Conservation (phyloP, 2,797 vertebrate genomes). For the Mus spretus region DNA sequence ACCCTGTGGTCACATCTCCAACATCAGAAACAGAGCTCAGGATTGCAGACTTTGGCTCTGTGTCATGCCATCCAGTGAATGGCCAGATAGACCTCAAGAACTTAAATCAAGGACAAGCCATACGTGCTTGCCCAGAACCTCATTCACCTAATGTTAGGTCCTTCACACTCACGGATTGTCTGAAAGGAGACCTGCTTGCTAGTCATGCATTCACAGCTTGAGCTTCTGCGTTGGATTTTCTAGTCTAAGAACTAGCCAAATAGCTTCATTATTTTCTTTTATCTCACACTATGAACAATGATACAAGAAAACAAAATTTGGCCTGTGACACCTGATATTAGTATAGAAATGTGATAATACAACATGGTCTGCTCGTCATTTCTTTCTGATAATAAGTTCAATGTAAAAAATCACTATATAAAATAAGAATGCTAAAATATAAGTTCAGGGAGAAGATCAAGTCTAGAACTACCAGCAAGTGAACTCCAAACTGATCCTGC, state of each 20-base stretch:
- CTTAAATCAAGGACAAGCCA: not conserved
- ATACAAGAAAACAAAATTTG: conserved; percentile 8
- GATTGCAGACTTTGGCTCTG: not conserved
- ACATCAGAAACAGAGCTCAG: not conserved
- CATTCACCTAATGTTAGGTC: not conserved
- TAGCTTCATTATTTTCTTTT: conserved; percentile 10
- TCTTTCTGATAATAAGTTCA: not conserved
- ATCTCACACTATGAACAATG: not conserved
- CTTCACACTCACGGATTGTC: not conserved
- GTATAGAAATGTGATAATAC: conserved; percentile 7
- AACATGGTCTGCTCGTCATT: not conserved
- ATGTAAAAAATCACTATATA: not conserved
- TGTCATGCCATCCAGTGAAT: not conserved
- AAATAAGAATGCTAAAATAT: not conserved
- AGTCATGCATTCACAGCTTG: not conserved
- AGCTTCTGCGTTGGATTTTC: not conserved
- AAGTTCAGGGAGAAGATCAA: not conserved
- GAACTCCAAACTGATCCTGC: not conserved
- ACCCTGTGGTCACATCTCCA: not conserved
- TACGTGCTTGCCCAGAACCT: not conserved
- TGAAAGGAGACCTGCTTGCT: conserved; percentile 1
- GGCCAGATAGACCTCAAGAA: not conserved
- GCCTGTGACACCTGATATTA: not conserved
- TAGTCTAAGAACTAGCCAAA: conserved; percentile 6
- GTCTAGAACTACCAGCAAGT: not conserved